phyloP scores from a whole-genome alignment of 2,797 vertebrate species.

The Ptychadena robeensis region DNA sequence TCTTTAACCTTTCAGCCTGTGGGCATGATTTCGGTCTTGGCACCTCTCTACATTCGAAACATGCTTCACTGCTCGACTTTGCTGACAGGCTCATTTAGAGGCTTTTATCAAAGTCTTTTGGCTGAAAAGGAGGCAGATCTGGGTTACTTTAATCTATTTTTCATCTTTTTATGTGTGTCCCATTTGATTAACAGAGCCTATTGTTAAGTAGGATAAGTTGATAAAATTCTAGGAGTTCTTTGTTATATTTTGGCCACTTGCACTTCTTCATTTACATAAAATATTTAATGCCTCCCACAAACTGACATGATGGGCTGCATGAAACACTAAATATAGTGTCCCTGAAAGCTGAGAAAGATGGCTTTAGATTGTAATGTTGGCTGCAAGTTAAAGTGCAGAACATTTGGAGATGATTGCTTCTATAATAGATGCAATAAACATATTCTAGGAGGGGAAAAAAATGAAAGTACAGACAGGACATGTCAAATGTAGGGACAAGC shows the following conservation, averaged over 20 bases:
- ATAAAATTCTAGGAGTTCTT: constrained; percentile 27
- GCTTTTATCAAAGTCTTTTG: constrained; percentile 18
- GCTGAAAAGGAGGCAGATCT: not conserved
- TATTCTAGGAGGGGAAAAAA: constrained; percentile 50
- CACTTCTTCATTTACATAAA: constrained; percentile 40
- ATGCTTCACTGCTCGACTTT: constrained; percentile 4
- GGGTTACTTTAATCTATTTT: constrained; percentile 35
- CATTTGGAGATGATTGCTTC: constrained; percentile 55
- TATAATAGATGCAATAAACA: constrained; percentile 59
- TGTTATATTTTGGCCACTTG: constrained; percentile 45
- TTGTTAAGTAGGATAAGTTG: constrained; percentile 21
- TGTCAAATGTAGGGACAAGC: constrained; percentile 57
- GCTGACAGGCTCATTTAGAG: constrained; percentile 24
- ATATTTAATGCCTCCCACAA: constrained; percentile 55
- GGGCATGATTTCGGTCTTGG: constrained; percentile 15
- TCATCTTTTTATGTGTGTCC: constrained; percentile 3
- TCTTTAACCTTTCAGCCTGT: not conserved
- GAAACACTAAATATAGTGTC: constrained; percentile 54
- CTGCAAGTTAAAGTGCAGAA: constrained; percentile 58
- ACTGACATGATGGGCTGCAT: constrained; percentile 50
- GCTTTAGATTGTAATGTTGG: constrained; percentile 56
- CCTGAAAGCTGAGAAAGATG: constrained; percentile 51
- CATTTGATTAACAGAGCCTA: constrained; percentile 9
- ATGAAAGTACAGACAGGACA: constrained; percentile 49
- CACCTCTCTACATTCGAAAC: constrained; percentile 3